A percentile compares a stretch with the other conserved stretches of the same genome.
Evolutionary conservation across 1,140 invertebrate species (phyloP).

Genomic region (Trichomalopsis sarcophagae): DNA sequence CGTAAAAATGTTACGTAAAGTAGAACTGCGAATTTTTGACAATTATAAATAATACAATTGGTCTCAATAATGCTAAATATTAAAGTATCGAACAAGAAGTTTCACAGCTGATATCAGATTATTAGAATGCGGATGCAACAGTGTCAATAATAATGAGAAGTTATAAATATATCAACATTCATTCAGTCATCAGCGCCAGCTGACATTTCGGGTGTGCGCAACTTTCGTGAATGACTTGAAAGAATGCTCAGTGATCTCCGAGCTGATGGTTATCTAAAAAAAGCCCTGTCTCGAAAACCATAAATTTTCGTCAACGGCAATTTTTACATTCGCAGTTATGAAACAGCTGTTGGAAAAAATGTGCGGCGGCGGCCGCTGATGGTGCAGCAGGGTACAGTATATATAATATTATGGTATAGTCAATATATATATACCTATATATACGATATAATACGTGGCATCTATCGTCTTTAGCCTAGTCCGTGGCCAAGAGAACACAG

Average conservation of each 20-base stretch:
- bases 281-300: no score
- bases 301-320: not conserved
- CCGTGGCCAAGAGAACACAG: constrained; percentile 1
- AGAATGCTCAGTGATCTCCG: no score
- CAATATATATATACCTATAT: not conserved
- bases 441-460: not conserved
- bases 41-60: no score
- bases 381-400: no score
- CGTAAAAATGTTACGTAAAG: no score
- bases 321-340: not conserved
- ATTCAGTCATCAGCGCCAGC: not conserved
- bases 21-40: no score
- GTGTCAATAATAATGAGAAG: not conserved
- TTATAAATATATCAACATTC: not conserved
- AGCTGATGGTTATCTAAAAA: no score
- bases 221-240: no score
- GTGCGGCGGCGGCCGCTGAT: no score
- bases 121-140: not conserved
- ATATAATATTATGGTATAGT: no score
- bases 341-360: not conserved
- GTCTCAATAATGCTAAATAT: no score
- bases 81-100: not conserved
- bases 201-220: not conserved
- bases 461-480: not conserved
- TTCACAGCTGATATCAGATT: not conserved